Base-by-base conservation (phyloP, 1,140 invertebrate species). In the Drosophila nannoptera region DNA sequence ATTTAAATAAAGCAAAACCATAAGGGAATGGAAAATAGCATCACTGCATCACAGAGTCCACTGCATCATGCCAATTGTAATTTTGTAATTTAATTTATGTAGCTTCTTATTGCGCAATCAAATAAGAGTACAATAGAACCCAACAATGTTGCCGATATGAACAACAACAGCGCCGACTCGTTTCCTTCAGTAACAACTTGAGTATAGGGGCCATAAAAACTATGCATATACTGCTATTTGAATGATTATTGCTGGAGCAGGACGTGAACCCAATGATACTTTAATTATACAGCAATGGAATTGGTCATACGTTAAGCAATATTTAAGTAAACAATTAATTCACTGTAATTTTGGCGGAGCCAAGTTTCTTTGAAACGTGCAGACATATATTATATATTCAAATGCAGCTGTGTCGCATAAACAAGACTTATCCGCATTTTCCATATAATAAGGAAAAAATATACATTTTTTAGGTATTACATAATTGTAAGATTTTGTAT, bases 251-350 rank as follows among this genome's bases (percentile, higher is more conserved):
- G 0, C 40, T 82, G 7, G 46, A 71, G 4, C 32, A 50, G 31
- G 74, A 75, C n/a, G 29, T 82, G 0, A 11, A 54, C 2, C 35
- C 45, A 9, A 68, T 82, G 7, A 43, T 68, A 7, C n/a, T n/a
- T n/a, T n/a, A n/a, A 36, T 46, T 7, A 72, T 82, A 14, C 56
- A 69, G 4, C 78, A 83, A 38, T 56, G 60, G 5, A 75, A 83
- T 58, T 11, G 35, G 2, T 45, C 32, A 0, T 1, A 75, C 78
- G 0, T 11, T 82, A 3, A 29, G 33, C 2, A 75, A 82, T 16
- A 83, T 82, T 22, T 22, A 11, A 29, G 38, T 1, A 67, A 72
- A 14, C 75, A 82, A 45, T 5, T 7, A 82, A 45, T 5, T 7
- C 5, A 72, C 22, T 22, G 22, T 38, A 2, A 50, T 82, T 6